Conservation (phyloP, 92 coral and sea anemone genomes). For the Porites rus region DNA sequence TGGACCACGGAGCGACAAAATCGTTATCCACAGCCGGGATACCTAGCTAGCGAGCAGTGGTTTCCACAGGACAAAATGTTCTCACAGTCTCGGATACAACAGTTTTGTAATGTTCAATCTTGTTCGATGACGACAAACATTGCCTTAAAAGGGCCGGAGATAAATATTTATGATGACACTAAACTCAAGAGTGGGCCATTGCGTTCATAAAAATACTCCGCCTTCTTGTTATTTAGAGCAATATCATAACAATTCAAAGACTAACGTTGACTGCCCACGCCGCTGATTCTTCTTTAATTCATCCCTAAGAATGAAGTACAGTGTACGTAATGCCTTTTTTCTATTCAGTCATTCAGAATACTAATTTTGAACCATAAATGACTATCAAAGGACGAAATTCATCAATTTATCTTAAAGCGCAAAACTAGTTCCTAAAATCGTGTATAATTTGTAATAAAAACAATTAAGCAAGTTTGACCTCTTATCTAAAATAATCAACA, state of each 20-base stretch:
- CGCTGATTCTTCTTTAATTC: too few relatives aligned
- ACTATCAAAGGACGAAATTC: too few relatives aligned
- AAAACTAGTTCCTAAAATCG: neutral
- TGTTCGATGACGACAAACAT: neutral
- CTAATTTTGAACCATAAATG: too few relatives aligned
- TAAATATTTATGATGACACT: neutral
- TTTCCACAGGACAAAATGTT: too few relatives aligned
- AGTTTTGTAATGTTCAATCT: neutral
- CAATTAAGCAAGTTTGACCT: conserved; percentile 9
- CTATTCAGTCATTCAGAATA: too few relatives aligned
- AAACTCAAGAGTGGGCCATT: conserved; percentile 8
- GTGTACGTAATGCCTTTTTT: too few relatives aligned
- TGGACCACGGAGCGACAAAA: neutral
- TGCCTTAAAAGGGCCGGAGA: neutral
- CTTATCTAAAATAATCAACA: neutral
- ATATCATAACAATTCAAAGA: neutral
- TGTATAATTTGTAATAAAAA: conserved; percentile 24
- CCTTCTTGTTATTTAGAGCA: conserved; percentile 19
- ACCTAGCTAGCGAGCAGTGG: too few relatives aligned
- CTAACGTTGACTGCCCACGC: too few relatives aligned
- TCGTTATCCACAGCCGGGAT: too few relatives aligned
- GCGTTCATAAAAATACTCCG: conserved; percentile 20
- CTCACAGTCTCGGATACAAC: neutral
- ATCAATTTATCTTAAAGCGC: too few relatives aligned
- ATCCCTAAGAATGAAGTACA: too few relatives aligned